phyloP scores from a whole-genome alignment of 2,113 vertebrate genomes.

The Chlamydotis undulata region DNA sequence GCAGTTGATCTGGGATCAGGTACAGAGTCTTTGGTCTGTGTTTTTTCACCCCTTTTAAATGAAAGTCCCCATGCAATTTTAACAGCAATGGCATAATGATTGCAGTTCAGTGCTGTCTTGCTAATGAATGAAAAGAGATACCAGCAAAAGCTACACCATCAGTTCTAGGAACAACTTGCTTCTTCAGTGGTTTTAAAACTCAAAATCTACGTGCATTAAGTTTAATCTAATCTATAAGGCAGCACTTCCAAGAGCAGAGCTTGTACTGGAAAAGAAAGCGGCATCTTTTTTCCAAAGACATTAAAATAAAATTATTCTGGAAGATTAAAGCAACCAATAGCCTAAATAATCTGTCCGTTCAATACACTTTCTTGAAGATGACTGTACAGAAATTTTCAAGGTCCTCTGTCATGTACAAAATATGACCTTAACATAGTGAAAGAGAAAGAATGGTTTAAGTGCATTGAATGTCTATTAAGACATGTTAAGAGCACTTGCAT shows the following conservation, averaged over 20 bases:
- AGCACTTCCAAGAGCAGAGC: not conserved
- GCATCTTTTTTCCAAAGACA: not conserved
- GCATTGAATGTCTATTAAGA: not conserved
- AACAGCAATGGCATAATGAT: not conserved
- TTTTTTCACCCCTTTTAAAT: not conserved
- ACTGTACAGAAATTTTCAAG: not conserved
- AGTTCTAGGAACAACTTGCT: not conserved
- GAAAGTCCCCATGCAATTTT: not conserved
- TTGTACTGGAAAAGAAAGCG: not conserved
- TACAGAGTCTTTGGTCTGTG: not conserved
- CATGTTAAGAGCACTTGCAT: not conserved
- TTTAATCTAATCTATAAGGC: not conserved
- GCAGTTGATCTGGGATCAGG: not conserved
- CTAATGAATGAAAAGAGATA: not conserved
- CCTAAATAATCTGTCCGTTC: not conserved
- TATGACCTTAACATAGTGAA: not conserved
- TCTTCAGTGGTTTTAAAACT: not conserved
- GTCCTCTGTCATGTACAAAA: not conserved
- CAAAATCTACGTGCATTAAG: not conserved
- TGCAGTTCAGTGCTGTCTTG: not conserved
- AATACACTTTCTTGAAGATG: not conserved
- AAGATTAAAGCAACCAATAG: not conserved
- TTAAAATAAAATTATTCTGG: not conserved
- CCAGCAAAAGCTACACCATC: not conserved
- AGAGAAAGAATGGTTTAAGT: not conserved